Percentiles rank a stretch among this genome's conserved stretches.
Conservation (phyloP, 2,888 invertebrate genomes). For the Troilus luridus region DNA sequence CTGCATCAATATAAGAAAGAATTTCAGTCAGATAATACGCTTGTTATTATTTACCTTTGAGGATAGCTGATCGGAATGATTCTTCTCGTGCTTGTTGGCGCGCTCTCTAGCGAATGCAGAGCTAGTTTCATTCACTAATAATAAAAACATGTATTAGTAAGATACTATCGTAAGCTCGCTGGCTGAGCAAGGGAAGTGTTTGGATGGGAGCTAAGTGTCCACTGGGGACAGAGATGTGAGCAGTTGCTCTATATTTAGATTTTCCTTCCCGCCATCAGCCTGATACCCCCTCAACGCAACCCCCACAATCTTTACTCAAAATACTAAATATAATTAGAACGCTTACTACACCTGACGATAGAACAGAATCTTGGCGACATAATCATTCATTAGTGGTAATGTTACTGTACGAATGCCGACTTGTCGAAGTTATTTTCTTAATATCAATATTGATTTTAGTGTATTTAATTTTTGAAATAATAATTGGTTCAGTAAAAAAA, state of each 20-base stretch:
- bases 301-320: constrained; percentile 37
- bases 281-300: constrained; percentile 46
- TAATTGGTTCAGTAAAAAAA: background rate
- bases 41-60: background rate
- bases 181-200: constrained; percentile 2
- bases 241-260: constrained; percentile 46
- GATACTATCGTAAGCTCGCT: background rate
- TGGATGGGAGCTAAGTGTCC: background rate
- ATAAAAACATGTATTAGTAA: constrained; percentile 39
- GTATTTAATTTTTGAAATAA: background rate
- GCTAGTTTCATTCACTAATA: constrained; percentile 39
- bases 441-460: background rate
- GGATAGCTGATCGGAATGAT: background rate
- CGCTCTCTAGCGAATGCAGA: constrained; percentile 42
- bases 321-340: constrained; percentile 44
- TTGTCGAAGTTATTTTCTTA: background rate
- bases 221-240: constrained; percentile 47
- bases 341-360: constrained; percentile 16
- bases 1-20: background rate
- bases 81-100: constrained; percentile 40
- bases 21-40: background rate
- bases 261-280: constrained; percentile 45
- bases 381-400: background rate
- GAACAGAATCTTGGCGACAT: background rate
- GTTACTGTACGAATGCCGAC: background rate